phyloP scores from a whole-genome alignment of 2,797 vertebrate genomes.

The Poecilia picta region DNA sequence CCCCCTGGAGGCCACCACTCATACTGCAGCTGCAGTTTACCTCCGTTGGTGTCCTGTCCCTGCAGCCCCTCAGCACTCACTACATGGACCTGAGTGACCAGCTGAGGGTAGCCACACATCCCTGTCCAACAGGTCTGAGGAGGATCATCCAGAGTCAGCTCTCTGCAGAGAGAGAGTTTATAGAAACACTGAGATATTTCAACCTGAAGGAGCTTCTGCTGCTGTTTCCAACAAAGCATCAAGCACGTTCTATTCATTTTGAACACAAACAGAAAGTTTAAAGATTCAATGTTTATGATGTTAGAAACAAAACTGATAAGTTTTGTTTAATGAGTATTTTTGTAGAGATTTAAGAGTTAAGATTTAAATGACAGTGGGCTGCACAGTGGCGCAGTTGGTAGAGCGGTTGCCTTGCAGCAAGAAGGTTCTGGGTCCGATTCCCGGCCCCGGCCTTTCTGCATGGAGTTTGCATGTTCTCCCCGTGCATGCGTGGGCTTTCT shows the following conservation, averaged over 20 bases:
- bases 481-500: too few relatives aligned
- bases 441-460: too few relatives aligned
- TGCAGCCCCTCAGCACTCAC: constrained; percentile 88
- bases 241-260: too few relatives aligned
- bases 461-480: too few relatives aligned
- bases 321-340: background rate
- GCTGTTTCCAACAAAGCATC: background rate
- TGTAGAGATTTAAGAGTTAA: background rate
- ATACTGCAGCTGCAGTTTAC: constrained; percentile 35
- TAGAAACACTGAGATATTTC: background rate
- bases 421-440: too few relatives aligned
- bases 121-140: constrained; percentile 94
- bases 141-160: constrained; percentile 90
- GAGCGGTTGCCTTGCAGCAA: too few relatives aligned
- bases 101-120: constrained; percentile 93
- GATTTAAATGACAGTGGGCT: background rate
- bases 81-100: constrained; percentile 95
- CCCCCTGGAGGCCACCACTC: background rate
- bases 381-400: too few relatives aligned
- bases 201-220: background rate
- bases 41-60: constrained; percentile 84
- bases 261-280: too few relatives aligned
- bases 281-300: background rate
- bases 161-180: constrained; percentile 73
- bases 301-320: background rate